Percentiles rank a stretch among this genome's conserved stretches.
Conservation (phyloP, 2,797 vertebrate genomes). For the Ficedula albicollis region DNA sequence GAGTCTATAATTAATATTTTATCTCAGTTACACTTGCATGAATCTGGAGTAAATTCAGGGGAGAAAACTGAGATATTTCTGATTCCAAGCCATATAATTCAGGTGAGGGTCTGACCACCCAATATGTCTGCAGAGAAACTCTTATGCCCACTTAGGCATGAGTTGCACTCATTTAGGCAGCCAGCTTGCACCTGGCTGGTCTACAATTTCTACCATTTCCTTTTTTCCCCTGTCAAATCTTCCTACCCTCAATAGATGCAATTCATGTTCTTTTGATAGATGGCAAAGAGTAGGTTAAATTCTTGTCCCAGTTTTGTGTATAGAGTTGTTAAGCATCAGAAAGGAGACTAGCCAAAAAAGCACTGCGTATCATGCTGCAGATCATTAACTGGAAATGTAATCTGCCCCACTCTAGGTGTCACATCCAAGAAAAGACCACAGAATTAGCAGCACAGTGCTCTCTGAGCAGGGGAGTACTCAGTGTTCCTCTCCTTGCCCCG, state of each 20-base stretch:
- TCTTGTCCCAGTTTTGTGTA: neutral
- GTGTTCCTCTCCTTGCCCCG: neutral
- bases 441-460: neutral
- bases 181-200: neutral
- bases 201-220: constrained; percentile 12
- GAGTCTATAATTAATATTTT: neutral
- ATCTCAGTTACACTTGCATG: neutral
- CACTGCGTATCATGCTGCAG: constrained; percentile 12
- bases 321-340: constrained; percentile 7
- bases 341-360: neutral
- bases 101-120: neutral
- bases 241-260: neutral
- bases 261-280: neutral
- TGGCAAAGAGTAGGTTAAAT: constrained; percentile 5
- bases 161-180: neutral
- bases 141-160: neutral
- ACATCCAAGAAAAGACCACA: constrained; percentile 52
- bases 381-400: constrained; percentile 52
- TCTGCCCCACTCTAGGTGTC: constrained; percentile 3
- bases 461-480: neutral
- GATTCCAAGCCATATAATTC: neutral
- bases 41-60: constrained; percentile 20
- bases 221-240: neutral
- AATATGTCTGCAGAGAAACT: neutral
- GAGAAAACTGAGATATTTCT: neutral